phyloP scores from a whole-genome alignment of 2,113 vertebrate genomes.

The Clarias magur region DNA sequence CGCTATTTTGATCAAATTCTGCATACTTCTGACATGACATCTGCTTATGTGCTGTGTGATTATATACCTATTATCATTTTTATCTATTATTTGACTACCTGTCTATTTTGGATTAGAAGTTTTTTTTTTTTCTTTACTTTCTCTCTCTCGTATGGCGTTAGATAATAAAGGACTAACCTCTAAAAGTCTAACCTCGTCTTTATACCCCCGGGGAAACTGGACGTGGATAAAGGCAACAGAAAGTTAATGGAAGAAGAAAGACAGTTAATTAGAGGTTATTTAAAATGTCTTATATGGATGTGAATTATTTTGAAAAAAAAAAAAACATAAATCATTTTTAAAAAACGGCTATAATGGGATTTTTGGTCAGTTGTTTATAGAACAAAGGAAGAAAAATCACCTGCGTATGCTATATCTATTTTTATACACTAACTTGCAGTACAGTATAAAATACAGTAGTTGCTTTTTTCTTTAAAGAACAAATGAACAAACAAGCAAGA shows the following conservation, averaged over 20 bases:
- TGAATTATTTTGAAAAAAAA: background rate
- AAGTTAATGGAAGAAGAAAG: background rate
- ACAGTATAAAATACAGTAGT: no score
- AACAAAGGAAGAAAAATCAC: background rate
- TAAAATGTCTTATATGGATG: background rate
- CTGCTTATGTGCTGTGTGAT: background rate
- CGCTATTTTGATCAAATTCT: background rate
- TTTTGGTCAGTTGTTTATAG: background rate
- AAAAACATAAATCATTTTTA: background rate
- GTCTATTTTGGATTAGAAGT: background rate
- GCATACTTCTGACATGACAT: background rate
- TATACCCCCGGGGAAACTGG: background rate
- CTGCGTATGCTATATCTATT: background rate
- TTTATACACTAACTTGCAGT: background rate
- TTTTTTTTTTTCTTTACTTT: no score
- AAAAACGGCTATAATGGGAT: background rate
- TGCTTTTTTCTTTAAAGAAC: background rate
- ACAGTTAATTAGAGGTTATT: background rate
- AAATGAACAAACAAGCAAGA: background rate
- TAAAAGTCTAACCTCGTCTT: background rate
- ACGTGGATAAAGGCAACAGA: background rate
- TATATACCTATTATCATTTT: background rate
- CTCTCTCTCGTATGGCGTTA: no score
- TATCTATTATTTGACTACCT: background rate
- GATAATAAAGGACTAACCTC: background rate